Conservation (phyloP, 2,888 invertebrate genomes). For the Trichopria drosophilae region DNA sequence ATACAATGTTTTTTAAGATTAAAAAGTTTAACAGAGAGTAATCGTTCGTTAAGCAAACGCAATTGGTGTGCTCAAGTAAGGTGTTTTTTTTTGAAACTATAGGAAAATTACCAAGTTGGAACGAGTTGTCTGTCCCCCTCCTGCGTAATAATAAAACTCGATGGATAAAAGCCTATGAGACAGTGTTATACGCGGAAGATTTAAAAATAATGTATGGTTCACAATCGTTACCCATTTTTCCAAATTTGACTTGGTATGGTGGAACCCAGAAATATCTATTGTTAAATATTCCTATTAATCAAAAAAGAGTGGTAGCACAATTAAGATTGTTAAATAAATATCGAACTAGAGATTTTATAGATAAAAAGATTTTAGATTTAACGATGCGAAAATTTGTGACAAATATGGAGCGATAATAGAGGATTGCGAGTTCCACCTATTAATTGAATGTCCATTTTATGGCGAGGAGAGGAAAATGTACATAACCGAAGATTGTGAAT, state of each 20-base stretch:
- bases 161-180: background rate
- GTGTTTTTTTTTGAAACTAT: background rate
- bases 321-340: background rate
- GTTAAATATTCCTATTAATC: background rate
- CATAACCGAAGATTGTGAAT: background rate
- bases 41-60: constrained; percentile 1
- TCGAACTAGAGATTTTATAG: background rate
- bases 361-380: background rate
- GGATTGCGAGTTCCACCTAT: background rate
- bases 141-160: background rate
- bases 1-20: constrained; percentile 1
- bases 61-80: constrained; percentile 3
- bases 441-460: background rate
- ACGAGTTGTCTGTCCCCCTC: constrained; percentile 6
- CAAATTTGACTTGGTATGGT: constrained; percentile 3
- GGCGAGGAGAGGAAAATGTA: background rate
- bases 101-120: constrained; percentile 4
- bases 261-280: constrained; percentile 3
- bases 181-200: background rate
- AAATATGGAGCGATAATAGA: background rate
- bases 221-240: background rate
- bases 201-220: constrained; percentile 1
- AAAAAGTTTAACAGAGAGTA: background rate
- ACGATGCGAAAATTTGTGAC: background rate
- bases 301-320: background rate